Conservation (phyloP, 1,140 invertebrate species). For the Drosophila ananassae region DNA sequence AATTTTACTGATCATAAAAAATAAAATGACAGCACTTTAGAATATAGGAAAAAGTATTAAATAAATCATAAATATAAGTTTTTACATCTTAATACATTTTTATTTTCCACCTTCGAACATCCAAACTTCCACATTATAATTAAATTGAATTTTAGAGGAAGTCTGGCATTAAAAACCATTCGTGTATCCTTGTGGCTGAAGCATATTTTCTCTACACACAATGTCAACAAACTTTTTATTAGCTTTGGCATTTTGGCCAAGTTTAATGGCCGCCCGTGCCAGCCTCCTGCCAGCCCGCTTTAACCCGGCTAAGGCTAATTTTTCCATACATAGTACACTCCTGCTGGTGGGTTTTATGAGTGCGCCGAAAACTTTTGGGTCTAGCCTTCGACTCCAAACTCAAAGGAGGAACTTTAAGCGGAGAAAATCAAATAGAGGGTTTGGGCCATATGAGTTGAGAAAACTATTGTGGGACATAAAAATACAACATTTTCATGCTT, state of each 20-base stretch:
- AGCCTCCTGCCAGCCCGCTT: conserved; percentile 3
- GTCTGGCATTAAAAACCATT: conserved; percentile 10
- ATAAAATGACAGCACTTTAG: background rate
- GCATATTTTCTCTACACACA: conserved; percentile 20
- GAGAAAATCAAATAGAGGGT: conserved; percentile 36
- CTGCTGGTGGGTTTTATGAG: conserved; percentile 31
- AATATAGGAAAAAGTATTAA: background rate
- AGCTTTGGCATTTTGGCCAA: conserved; percentile 43
- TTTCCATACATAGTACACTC: conserved; percentile 20
- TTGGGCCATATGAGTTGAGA: conserved; percentile 22
- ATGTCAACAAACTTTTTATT: conserved; percentile 58
- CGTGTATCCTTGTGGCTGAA: background rate
- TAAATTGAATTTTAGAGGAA: conserved; percentile 23
- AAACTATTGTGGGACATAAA: conserved; percentile 30
- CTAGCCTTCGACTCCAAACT: background rate
- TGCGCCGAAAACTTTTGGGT: conserved; percentile 34
- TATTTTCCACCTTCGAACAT: background rate
- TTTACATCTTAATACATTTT: background rate
- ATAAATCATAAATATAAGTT: background rate
- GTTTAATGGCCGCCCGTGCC: conserved; percentile 43
- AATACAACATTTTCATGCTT: conserved; percentile 23
- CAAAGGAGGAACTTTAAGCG: conserved; percentile 8
- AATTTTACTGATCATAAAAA: too few relatives aligned
- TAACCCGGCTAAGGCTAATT: conserved; percentile 22
- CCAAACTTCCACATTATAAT: conserved; percentile 32